Evolutionary conservation across 1,140 invertebrate genomes (phyloP).

Genomic region (Hypothenemus hampei): DNA sequence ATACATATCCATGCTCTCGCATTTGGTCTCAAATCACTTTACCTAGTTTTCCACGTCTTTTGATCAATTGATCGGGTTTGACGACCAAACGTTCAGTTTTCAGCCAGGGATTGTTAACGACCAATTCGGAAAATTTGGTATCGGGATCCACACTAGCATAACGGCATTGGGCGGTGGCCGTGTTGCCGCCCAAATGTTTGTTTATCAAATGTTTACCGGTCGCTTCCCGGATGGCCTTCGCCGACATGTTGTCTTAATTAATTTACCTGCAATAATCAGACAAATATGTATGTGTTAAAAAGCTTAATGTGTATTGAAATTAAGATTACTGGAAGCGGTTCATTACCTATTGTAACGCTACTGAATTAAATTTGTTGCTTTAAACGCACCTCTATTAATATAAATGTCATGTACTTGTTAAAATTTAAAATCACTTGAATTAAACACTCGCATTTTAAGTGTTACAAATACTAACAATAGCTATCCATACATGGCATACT

Average conservation of each 20-base stretch:
- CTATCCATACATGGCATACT: not conserved
- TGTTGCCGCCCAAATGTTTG: slow-evolving; percentile 64
- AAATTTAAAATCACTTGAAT: not conserved
- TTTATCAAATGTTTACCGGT: slow-evolving; percentile 94
- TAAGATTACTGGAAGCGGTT: not conserved
- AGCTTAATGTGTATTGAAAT: not conserved
- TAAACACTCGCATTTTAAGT: not conserved
- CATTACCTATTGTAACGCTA: not conserved
- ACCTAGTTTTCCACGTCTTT: slow-evolving; percentile 94
- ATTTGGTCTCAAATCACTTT: slow-evolving; percentile 5
- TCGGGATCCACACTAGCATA: slow-evolving; percentile 76
- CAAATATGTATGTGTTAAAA: not conserved
- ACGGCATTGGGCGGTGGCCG: slow-evolving; percentile 68
- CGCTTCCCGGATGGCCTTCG: slow-evolving; percentile 95
- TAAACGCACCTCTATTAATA: not conserved
- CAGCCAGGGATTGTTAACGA: slow-evolving; percentile 82
- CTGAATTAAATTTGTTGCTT: not conserved
- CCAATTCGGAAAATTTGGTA: slow-evolving; percentile 76
- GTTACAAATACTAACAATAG: not conserved
- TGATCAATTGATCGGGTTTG: slow-evolving; percentile 98
- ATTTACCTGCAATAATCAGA: not conserved
- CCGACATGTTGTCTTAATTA: slow-evolving; percentile 71
- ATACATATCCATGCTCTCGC: no score
- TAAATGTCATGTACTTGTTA: not conserved
- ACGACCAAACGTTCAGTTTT: slow-evolving; percentile 80